These are phyloP conservation scores for Cataglyphis altisquamis DNA, from an alignment of 2,888 invertebrate genomes.

Conservation along the genomic window DNA sequence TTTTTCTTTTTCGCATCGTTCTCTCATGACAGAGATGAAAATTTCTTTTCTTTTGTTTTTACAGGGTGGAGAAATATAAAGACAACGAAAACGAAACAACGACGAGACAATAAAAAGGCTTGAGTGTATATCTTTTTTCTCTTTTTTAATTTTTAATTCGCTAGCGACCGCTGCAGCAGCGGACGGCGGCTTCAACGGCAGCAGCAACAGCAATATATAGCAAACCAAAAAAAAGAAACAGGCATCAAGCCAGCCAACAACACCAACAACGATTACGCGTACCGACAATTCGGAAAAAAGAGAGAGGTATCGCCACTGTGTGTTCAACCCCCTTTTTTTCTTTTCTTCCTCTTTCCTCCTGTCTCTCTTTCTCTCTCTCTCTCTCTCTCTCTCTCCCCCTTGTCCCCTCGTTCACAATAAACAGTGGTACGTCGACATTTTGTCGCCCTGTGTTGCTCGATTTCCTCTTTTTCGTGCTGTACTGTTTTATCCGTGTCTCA, in stretches of 20 bases:
- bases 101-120: slow-evolving; percentile 63
- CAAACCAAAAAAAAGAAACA: slow-evolving; percentile 73
- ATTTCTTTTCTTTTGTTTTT: neutral
- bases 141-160: slow-evolving; percentile 58
- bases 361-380: neutral
- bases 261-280: slow-evolving; percentile 74
- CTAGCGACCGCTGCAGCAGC: slow-evolving; percentile 73
- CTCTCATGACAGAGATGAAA: slow-evolving; percentile 25
- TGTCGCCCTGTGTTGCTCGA: slow-evolving; percentile 53
- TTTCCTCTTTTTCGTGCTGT: slow-evolving; percentile 40
- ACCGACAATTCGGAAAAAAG: slow-evolving; percentile 65
- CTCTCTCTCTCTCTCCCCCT: slow-evolving; percentile 23
- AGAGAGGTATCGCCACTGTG: slow-evolving; percentile 61
- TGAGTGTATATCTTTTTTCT: slow-evolving; percentile 37
- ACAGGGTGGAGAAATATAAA: slow-evolving; percentile 11
- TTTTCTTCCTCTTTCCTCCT: slow-evolving; percentile 32
- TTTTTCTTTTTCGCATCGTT: slow-evolving; percentile 33
- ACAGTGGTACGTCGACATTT: slow-evolving; percentile 68
- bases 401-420: slow-evolving; percentile 57
- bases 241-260: slow-evolving; percentile 80
- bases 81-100: slow-evolving; percentile 63
- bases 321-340: slow-evolving; percentile 56
- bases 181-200: slow-evolving; percentile 70
- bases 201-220: slow-evolving; percentile 76
- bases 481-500: slow-evolving; percentile 24